phyloP scores from a whole-genome alignment of 1,140 invertebrate species.

The Tenebrio molitor region DNA sequence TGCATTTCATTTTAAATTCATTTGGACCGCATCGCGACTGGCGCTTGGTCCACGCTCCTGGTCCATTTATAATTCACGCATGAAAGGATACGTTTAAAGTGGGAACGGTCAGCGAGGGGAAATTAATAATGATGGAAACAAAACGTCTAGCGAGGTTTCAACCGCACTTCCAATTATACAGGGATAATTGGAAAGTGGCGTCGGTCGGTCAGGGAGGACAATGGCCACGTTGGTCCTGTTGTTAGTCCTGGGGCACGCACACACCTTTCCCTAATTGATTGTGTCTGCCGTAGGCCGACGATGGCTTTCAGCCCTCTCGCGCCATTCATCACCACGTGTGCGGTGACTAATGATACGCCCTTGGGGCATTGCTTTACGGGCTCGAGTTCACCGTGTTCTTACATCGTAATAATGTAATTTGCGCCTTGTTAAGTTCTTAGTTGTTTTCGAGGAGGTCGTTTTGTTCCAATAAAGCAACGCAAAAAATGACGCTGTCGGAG shows the following conservation, averaged over 20 bases:
- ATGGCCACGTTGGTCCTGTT: constrained; percentile 7
- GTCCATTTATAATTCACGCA: constrained; percentile 14
- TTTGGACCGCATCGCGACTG: neutral
- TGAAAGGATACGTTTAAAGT: constrained; percentile 33
- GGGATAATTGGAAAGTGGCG: constrained; percentile 36
- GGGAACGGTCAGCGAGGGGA: constrained; percentile 27
- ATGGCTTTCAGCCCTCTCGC: constrained; percentile 22
- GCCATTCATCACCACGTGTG: constrained; percentile 34
- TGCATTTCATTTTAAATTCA: constrained; percentile 4
- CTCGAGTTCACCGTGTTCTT: neutral
- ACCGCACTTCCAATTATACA: constrained; percentile 32
- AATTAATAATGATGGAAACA: constrained; percentile 39
- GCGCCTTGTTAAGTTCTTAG: constrained; percentile 32
- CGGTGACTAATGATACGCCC: constrained; percentile 43
- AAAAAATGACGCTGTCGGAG: neutral
- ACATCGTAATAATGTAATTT: constrained; percentile 43
- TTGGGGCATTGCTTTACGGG: constrained; percentile 4
- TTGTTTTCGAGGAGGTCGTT: neutral
- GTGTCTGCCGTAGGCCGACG: constrained; percentile 3
- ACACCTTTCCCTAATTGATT: constrained; percentile 40
- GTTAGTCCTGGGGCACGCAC: constrained; percentile 19
- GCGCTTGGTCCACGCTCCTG: neutral
- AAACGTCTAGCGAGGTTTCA: constrained; percentile 28
- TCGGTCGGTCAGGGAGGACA: constrained; percentile 20
- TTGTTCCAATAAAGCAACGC: neutral